phyloP scores from a whole-genome alignment of 2,888 invertebrate genomes.

The Tipula confusa region DNA sequence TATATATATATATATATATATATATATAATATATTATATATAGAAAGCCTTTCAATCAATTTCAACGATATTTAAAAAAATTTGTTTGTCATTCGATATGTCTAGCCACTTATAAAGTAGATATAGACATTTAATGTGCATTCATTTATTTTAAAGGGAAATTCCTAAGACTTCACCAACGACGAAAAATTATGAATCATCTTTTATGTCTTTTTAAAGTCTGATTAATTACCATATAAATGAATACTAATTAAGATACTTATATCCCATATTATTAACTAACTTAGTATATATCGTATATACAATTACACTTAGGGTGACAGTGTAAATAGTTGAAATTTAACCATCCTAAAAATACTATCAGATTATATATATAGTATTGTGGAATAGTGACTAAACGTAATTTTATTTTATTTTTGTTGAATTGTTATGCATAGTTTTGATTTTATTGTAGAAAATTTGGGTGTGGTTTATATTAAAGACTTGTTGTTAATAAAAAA shows the following conservation, averaged over 20 bases:
- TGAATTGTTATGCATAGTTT: not conserved
- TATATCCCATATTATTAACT: not conserved
- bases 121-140: not conserved
- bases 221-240: conserved; percentile 20
- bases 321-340: not conserved
- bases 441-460: not conserved
- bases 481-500: not conserved
- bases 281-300: not conserved
- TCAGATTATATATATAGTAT: not conserved
- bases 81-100: not conserved
- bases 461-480: not conserved
- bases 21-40: no score
- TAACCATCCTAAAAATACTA: not conserved
- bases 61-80: no score
- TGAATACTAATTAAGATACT: not conserved
- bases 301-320: not conserved
- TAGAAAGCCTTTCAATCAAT: no score
- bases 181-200: not conserved
- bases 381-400: not conserved
- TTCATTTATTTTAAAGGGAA: not conserved
- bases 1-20: no score
- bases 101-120: not conserved
- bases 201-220: not conserved
- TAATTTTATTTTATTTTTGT: not conserved
- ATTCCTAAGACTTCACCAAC: not conserved